phyloP scores from a whole-genome alignment of 1,140 invertebrate species.

The Orchesella cincta region DNA sequence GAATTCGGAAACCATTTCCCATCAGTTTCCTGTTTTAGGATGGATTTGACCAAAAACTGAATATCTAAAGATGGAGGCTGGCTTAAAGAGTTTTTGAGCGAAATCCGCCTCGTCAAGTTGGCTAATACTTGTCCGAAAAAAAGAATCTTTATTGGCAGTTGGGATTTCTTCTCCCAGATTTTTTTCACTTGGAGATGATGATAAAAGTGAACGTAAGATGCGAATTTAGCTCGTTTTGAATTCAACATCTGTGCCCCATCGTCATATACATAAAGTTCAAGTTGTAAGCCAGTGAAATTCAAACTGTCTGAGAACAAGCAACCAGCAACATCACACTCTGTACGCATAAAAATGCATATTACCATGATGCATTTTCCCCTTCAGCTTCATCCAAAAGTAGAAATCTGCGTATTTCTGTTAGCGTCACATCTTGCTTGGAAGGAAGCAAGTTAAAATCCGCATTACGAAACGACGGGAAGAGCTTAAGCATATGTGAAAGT shows the following conservation, averaged over 20 bases:
- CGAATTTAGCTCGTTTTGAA: constrained; percentile 38
- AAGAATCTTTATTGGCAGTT: constrained; percentile 1
- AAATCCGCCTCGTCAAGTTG: neutral
- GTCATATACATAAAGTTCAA: too few relatives aligned
- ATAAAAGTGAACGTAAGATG: neutral
- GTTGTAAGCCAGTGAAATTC: too few relatives aligned
- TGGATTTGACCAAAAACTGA: neutral
- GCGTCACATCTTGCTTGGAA: neutral
- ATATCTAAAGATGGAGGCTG: neutral
- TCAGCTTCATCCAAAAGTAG: too few relatives aligned
- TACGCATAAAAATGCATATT: too few relatives aligned
- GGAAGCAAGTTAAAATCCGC: neutral
- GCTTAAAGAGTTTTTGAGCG: neutral
- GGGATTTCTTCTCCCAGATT: neutral
- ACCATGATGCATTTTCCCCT: too few relatives aligned
- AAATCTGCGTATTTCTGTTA: too few relatives aligned
- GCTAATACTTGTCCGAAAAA: neutral
- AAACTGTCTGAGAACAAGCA: too few relatives aligned
- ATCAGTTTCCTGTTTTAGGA: too few relatives aligned
- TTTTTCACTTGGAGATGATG: neutral
- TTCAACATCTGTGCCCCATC: constrained; percentile 42
- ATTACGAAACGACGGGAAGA: neutral
- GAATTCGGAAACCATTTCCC: neutral
- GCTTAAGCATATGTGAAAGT: too few relatives aligned
- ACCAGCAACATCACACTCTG: too few relatives aligned